Conservation (phyloP, 2,797 vertebrate species). For the Anabas testudineus region DNA sequence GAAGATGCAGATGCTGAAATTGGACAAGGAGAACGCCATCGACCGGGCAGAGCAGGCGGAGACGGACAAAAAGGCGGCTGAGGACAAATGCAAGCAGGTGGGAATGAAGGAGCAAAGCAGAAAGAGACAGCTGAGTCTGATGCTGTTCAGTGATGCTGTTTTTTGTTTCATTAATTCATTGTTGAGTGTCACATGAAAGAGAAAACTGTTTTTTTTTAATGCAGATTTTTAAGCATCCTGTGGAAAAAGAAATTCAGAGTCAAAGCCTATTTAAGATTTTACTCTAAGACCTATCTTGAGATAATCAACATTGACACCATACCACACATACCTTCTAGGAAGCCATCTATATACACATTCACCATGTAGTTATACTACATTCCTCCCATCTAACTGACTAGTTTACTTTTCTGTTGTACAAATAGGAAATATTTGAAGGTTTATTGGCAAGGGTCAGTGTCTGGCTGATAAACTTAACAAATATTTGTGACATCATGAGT, state of each 20-base stretch:
- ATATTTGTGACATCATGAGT: neutral
- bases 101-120: conserved; percentile 10
- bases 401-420: neutral
- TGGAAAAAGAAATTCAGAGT: no score
- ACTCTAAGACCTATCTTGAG: neutral
- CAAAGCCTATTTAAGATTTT: neutral
- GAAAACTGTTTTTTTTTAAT: no score
- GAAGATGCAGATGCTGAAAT: conserved; percentile 96
- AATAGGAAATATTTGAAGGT: conserved; percentile 3
- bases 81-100: conserved; percentile 96
- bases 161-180: neutral
- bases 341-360: conserved; percentile 42
- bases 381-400: conserved; percentile 21
- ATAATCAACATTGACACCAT: conserved; percentile 46
- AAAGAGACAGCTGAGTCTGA: neutral
- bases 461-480: conserved; percentile 17
- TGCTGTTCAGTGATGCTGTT: neutral
- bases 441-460: neutral
- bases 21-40: conserved; percentile 96
- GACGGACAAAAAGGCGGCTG: conserved; percentile 92
- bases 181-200: no score
- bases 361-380: conserved; percentile 33
- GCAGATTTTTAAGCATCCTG: no score
- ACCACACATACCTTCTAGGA: conserved; percentile 56
- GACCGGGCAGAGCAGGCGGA: conserved; percentile 95